These are phyloP conservation scores for Meleagris gallopavo DNA, from an alignment of 2,113 vertebrate genomes.

Conservation along the genomic window DNA sequence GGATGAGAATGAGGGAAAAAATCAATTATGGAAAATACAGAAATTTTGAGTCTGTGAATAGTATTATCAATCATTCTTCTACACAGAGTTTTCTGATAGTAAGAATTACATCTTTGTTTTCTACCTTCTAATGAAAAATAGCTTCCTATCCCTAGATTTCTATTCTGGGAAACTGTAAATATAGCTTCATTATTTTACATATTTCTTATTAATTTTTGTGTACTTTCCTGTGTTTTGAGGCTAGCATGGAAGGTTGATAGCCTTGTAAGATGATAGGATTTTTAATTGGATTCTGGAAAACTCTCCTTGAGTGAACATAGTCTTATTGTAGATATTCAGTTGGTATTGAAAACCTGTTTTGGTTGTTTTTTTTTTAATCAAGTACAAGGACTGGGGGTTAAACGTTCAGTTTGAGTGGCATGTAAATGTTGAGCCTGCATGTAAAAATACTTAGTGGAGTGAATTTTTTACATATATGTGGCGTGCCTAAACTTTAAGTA, in stretches of 20 bases:
- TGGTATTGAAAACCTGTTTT: not conserved
- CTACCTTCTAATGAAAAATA: not conserved
- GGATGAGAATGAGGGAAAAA: not conserved
- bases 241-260: not conserved
- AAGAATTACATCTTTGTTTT: not conserved
- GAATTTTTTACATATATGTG: accelerated
- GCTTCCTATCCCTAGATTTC: not conserved
- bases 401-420: not conserved
- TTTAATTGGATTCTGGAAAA: not conserved
- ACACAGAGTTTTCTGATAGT: not conserved
- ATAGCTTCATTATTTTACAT: not conserved
- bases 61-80: not conserved
- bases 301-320: not conserved
- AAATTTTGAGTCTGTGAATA: not conserved
- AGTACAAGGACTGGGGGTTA: not conserved
- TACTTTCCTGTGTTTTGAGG: not conserved
- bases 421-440: not conserved
- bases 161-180: not conserved
- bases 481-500: not conserved
- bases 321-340: not conserved
- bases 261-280: not conserved
- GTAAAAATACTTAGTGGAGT: not conserved
- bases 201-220: not conserved
- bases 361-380: not conserved
- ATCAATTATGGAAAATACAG: not conserved